Base-by-base conservation (phyloP, 2,888 invertebrate genomes). In the Timema podura region DNA sequence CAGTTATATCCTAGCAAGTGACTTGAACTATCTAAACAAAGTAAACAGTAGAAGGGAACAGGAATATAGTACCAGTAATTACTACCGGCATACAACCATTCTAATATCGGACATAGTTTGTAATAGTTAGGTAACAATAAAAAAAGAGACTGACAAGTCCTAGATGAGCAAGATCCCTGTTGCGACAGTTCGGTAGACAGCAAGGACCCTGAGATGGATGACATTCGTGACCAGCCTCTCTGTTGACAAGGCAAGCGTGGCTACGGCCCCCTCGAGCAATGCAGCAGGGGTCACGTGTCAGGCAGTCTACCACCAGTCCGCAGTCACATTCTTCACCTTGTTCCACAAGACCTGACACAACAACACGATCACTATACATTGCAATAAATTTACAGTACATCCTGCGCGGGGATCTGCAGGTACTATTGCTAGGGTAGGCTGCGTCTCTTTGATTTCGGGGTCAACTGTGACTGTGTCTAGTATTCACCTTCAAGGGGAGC, bases 291-390 rank as follows among this genome's bases (percentile, higher is more conserved):
- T 86, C 85, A 15, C 78, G 77, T 57, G 78, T 76, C 30, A 77
- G 78, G 75, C 85, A 86, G 2, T 85, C 83, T 0, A 83, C 82
- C 0, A 84, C 84, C 66, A 87, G 84, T 0, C 88, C 87, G 75
- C 87, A 88, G 80, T 91, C 91, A 77, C 91, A 91, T 51, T 89
- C 84, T 79, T 91, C 91, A 0, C 85, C 88, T 8, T 84, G 83
- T 77, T 91, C 91, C 0, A 87, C 86, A 71, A 91, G 87, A 44
- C 84, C 85, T 85, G 70, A 65, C 68, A 72, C 47, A n/a, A 51
- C 49, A 47, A 11, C 2, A 59, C 10, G 2, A 15, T 59, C 15
- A 59, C 30, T 30, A 30, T 30, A 30, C 3, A 30, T 30, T 30
- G 30, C 30, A 30, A 30, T 30, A 30, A 30, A 3, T 30, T 30